These are phyloP conservation scores for Vultur gryphus DNA, from an alignment of 2,797 vertebrate species.

Conservation along the genomic window DNA sequence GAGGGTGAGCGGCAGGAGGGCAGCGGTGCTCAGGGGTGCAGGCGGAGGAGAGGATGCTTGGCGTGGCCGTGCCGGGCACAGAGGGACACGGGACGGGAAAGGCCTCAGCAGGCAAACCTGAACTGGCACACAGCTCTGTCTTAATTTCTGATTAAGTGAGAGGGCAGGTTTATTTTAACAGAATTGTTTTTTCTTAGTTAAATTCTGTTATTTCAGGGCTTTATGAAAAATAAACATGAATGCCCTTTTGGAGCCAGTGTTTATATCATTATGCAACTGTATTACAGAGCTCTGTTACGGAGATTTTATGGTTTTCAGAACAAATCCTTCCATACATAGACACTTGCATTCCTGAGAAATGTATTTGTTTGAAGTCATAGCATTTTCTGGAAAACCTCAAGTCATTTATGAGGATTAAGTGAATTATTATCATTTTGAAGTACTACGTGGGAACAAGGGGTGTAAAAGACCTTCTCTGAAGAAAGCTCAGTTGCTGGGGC, in stretches of 20 bases:
- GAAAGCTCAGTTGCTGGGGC: not conserved
- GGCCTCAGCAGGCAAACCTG: not conserved
- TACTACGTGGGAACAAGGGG: not conserved
- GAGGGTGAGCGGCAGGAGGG: accelerated
- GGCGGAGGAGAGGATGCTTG: not conserved
- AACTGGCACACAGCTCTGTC: not conserved
- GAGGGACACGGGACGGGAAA: not conserved
- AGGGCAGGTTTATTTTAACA: not conserved
- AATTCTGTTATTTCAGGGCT: not conserved
- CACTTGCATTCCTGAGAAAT: not conserved
- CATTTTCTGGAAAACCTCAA: not conserved
- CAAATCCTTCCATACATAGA: not conserved
- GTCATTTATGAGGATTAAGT: not conserved
- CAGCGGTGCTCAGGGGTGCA: accelerated
- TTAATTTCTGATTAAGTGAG: not conserved
- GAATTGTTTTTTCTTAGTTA: not conserved
- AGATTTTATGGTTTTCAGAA: not conserved
- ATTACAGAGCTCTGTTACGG: not conserved
- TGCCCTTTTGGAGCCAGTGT: not conserved
- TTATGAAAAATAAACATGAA: not conserved
- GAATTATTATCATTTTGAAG: not conserved
- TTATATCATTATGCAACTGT: not conserved
- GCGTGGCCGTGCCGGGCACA: no score
- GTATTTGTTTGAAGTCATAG: not conserved
- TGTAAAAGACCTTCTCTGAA: not conserved